Conservation (phyloP, 2,113 vertebrate species). For the Rhombomys opimus region DNA sequence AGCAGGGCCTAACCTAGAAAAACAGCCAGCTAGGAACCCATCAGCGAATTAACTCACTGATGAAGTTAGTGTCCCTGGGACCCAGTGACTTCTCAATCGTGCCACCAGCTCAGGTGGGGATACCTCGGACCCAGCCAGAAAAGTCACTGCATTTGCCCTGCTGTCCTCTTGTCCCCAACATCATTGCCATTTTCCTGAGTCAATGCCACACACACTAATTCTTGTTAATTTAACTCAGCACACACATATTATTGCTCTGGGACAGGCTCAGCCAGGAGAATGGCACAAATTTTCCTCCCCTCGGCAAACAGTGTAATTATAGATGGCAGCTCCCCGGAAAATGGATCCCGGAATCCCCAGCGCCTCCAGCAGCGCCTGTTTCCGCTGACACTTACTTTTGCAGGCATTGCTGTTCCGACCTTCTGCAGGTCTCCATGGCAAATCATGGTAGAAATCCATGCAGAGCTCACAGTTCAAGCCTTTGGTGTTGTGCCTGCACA, state of each 20-base stretch:
- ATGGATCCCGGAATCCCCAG: background rate
- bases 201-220: background rate
- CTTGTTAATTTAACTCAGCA: background rate
- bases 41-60: background rate
- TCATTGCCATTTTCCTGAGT: background rate
- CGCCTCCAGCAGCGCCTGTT: background rate
- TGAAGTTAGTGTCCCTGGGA: background rate
- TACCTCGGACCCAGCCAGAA: background rate
- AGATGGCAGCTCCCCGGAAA: background rate
- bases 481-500: slow-evolving; percentile 98
- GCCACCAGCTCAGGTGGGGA: background rate
- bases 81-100: background rate
- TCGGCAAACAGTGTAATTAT: background rate
- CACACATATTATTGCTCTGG: background rate
- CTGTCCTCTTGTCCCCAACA: background rate
- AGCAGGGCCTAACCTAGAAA: background rate
- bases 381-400: slow-evolving; percentile 90
- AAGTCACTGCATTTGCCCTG: background rate
- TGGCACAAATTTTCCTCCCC: background rate
- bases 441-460: slow-evolving; percentile 96
- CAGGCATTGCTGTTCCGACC: slow-evolving; percentile 97
- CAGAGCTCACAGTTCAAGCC: slow-evolving; percentile 98
- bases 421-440: slow-evolving; percentile 97
- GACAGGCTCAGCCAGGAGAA: background rate
- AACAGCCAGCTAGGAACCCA: background rate